Evolutionary conservation across 2,888 invertebrate genomes (phyloP).

Genomic region (Pachycephus smyrnensis): DNA sequence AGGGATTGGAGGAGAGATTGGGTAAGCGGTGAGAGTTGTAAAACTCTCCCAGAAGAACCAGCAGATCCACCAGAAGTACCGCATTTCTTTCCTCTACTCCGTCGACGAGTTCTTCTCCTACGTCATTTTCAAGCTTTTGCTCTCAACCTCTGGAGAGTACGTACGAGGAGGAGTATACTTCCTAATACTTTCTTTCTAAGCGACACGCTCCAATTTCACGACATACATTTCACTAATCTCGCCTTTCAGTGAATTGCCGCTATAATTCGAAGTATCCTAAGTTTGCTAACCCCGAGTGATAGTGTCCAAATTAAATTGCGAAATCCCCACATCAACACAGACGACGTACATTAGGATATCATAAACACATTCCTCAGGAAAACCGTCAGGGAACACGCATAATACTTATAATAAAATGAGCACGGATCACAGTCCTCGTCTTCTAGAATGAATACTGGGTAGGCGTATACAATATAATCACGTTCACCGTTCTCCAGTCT

Average conservation of each 20-base stretch:
- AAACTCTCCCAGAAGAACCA: constrained; percentile 59
- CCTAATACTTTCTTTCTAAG: neutral
- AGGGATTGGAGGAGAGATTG: constrained; percentile 43
- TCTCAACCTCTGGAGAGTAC: neutral
- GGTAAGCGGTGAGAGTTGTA: constrained; percentile 53
- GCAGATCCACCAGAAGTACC: constrained; percentile 53
- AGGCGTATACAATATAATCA: neutral
- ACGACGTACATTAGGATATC: neutral
- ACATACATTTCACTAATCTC: constrained; percentile 11
- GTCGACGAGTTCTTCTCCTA: constrained; percentile 32
- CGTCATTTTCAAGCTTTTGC: constrained; percentile 35
- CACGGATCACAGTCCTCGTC: neutral
- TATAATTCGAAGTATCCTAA: neutral
- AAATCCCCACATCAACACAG: neutral
- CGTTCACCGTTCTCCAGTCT: neutral
- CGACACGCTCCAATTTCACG: constrained; percentile 31
- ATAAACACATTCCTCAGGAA: neutral
- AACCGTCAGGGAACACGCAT: neutral
- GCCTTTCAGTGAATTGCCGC: neutral
- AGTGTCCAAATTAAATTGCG: neutral
- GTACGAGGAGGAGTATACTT: neutral
- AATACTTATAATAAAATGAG: neutral
- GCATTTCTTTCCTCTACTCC: constrained; percentile 49
- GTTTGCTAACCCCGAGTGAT: neutral
- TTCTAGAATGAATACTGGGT: neutral